These are phyloP conservation scores for Lepidotrigona ventralis DNA, from an alignment of 1,140 invertebrate genomes.

Conservation along the genomic window DNA sequence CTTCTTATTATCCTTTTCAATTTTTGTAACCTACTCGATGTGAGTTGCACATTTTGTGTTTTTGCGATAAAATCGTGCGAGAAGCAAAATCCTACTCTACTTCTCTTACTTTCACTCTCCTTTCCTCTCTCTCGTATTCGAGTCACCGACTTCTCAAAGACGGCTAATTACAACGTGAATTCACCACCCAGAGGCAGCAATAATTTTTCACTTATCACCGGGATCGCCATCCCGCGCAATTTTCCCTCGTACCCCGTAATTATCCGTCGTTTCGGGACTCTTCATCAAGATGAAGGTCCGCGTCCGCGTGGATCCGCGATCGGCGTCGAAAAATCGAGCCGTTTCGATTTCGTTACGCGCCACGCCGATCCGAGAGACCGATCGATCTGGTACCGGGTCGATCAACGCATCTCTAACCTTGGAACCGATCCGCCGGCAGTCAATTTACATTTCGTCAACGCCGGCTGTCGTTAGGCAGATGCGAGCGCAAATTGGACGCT, in stretches of 20 bases:
- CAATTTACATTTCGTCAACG: constrained; percentile 75
- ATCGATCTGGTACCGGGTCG: background rate
- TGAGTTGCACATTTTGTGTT: no score
- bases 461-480: constrained; percentile 74
- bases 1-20: no score
- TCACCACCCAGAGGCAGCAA: background rate
- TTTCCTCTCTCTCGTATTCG: no score
- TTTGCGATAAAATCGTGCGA: no score
- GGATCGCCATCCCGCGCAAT: background rate
- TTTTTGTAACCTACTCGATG: no score
- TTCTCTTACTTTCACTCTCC: no score
- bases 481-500: constrained; percentile 72
- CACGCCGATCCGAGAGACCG: background rate
- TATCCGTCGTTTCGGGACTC: background rate
- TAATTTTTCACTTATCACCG: constrained; percentile 12
- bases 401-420: constrained; percentile 20
- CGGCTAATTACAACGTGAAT: background rate
- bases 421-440: background rate
- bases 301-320: background rate
- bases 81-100: no score
- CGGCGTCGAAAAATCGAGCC: background rate
- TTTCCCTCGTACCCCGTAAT: background rate
- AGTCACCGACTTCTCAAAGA: no score
- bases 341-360: constrained; percentile 14
- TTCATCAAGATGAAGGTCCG: no score